These are phyloP conservation scores for Callosobruchus maculatus DNA, from an alignment of 2,888 invertebrate species.

Conservation along the genomic window DNA sequence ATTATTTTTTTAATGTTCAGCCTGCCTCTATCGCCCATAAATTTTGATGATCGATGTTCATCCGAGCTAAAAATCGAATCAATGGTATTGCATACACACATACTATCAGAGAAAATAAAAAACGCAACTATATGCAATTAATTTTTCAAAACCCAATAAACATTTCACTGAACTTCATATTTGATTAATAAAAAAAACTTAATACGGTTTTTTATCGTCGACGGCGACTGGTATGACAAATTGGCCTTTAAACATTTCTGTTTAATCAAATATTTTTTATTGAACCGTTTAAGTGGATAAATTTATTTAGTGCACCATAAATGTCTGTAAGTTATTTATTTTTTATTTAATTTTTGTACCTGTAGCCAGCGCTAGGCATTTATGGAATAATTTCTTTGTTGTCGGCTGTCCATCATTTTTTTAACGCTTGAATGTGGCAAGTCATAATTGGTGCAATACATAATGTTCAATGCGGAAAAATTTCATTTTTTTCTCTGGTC, in stretches of 20 bases:
- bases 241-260: conserved; percentile 3
- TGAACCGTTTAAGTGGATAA: neutral
- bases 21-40: neutral
- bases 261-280: neutral
- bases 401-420: conserved; percentile 2
- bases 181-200: conserved; percentile 3
- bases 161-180: conserved; percentile 13
- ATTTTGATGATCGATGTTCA: neutral
- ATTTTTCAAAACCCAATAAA: conserved; percentile 34
- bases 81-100: neutral
- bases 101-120: neutral
- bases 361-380: neutral
- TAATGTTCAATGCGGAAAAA: neutral
- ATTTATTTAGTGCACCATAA: neutral
- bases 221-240: conserved; percentile 2
- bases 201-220: neutral
- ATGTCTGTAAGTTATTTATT: neutral
- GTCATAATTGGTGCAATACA: neutral
- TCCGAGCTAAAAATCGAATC: neutral
- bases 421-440: neutral
- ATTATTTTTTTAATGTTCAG: neutral
- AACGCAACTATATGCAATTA: conserved; percentile 23
- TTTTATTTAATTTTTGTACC: neutral
- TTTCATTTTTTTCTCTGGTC: neutral
- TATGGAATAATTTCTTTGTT: conserved; percentile 2